A percentile compares a stretch with the other conserved stretches of the same genome.
Evolutionary conservation across 2,888 invertebrate genomes (phyloP).

Genomic region (Rotaria magnacalcarata): DNA sequence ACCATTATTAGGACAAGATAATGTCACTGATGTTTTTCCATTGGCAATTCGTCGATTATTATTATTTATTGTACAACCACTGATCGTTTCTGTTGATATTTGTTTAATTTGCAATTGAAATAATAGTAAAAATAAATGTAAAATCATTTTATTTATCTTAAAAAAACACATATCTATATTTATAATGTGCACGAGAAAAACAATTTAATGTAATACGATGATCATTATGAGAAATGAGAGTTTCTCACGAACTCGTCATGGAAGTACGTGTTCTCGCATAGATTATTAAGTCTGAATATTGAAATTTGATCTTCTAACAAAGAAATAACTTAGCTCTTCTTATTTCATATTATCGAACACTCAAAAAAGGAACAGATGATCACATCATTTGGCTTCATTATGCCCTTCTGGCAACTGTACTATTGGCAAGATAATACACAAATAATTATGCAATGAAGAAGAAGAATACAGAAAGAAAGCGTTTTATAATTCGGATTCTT

Average conservation of each 20-base stretch:
- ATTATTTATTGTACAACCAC: constrained; percentile 27
- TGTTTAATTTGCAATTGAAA: not conserved
- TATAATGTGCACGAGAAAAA: not conserved
- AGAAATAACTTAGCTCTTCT: not conserved
- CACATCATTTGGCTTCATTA: constrained; percentile 2
- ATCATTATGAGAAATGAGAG: too few relatives aligned
- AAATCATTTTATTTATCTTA: not conserved
- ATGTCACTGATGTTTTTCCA: not conserved
- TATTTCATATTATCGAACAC: not conserved
- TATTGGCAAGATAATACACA: not conserved
- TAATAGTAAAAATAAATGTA: not conserved
- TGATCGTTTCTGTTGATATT: not conserved
- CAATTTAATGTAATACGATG: not conserved
- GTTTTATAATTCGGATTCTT: not conserved
- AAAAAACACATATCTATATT: not conserved
- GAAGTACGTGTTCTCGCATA: not conserved
- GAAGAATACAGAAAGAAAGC: not conserved
- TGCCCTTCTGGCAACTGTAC: not conserved
- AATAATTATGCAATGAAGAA: not conserved
- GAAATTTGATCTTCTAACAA: not conserved
- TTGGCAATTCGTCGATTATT: constrained; percentile 1
- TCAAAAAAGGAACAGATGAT: not conserved
- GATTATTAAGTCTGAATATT: not conserved
- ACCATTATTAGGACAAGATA: not conserved
- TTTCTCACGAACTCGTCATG: not conserved